Percentiles rank a stretch among this genome's conserved stretches.
phyloP scores from a whole-genome alignment of 92 coral and sea anemone species.

The Virgularia gustaviana region DNA sequence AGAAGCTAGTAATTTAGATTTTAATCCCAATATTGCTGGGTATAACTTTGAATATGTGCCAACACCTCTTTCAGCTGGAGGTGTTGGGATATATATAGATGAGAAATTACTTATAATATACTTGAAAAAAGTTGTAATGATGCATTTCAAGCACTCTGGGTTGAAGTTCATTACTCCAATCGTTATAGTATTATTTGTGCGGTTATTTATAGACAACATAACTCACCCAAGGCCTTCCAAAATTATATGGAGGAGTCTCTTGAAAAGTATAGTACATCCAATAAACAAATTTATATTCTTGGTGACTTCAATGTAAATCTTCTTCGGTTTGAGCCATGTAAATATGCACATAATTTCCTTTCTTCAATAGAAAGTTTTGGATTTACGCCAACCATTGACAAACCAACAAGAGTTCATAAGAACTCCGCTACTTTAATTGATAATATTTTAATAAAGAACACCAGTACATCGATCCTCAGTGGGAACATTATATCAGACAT shows the following conservation, averaged over 20 bases:
- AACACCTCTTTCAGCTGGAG: conserved; percentile 48
- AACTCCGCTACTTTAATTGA: conserved; percentile 53
- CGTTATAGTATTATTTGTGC: conserved; percentile 43
- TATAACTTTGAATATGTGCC: conserved; percentile 61
- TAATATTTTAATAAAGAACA: conserved; percentile 41
- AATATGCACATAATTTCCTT: conserved; percentile 23
- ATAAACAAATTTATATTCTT: conserved; percentile 45
- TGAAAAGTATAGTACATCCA: conserved; percentile 32
- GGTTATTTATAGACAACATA: conserved; percentile 54
- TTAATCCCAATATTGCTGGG: conserved; percentile 3
- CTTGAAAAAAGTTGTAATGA: conserved; percentile 52
- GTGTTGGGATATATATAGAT: conserved; percentile 8
- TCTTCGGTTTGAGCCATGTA: conserved; percentile 18
- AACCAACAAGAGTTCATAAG: conserved; percentile 49
- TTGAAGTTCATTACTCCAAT: conserved; percentile 37
- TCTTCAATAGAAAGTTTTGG: conserved; percentile 32
- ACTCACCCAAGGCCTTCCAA: conserved; percentile 44
- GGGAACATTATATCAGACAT: conserved; percentile 56
- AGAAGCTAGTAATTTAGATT: conserved; percentile 6
- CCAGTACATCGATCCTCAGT: conserved; percentile 26
- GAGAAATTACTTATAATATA: conserved; percentile 18
- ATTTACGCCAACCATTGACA: conserved; percentile 42
- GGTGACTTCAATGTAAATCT: conserved; percentile 54
- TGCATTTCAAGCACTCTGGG: conserved; percentile 58
- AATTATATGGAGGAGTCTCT: conserved; percentile 47